Conservation (phyloP, 2,113 vertebrate species). For the Clupea harengus region DNA sequence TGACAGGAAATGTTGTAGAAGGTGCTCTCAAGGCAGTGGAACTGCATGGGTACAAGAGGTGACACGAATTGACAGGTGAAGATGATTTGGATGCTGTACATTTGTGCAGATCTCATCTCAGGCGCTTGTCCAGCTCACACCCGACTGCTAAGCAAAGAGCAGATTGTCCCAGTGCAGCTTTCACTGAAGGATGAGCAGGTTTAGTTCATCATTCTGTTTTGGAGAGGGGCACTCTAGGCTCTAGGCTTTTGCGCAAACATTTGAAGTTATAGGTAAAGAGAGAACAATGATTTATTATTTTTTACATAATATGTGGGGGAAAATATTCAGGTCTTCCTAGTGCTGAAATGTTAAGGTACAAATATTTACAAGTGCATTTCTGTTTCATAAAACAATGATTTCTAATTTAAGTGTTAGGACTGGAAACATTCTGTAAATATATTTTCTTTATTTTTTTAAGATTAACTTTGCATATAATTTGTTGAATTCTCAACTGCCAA, state of each 20-base stretch:
- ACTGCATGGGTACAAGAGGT: neutral
- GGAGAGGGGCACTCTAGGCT: neutral
- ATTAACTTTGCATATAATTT: slow-evolving; percentile 46
- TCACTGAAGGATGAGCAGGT: neutral
- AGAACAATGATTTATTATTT: slow-evolving; percentile 8
- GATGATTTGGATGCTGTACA: neutral
- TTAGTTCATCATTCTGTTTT: neutral
- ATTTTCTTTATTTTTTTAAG: slow-evolving; percentile 47
- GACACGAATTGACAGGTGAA: neutral
- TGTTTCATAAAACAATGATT: slow-evolving; percentile 71
- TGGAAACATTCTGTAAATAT: slow-evolving; percentile 79
- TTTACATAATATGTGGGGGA: slow-evolving; percentile 35
- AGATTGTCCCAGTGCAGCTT: no score
- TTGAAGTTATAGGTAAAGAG: neutral
- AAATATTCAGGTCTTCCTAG: slow-evolving; percentile 60
- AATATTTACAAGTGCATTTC: slow-evolving; percentile 55
- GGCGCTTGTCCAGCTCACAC: neutral
- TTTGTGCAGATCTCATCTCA: slow-evolving; percentile 8
- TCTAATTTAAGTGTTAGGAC: slow-evolving; percentile 59
- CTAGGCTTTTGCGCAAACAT: neutral
- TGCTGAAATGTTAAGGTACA: slow-evolving; percentile 44
- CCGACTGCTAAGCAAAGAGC: neutral
- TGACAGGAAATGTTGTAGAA: neutral
- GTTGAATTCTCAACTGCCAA: slow-evolving; percentile 62
- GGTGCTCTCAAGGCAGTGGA: neutral